Evolutionary conservation across 1,140 invertebrate species (phyloP), one percentile per base, ranked within the genome.

Genomic region (Paraescarpia echinospica): DNA sequence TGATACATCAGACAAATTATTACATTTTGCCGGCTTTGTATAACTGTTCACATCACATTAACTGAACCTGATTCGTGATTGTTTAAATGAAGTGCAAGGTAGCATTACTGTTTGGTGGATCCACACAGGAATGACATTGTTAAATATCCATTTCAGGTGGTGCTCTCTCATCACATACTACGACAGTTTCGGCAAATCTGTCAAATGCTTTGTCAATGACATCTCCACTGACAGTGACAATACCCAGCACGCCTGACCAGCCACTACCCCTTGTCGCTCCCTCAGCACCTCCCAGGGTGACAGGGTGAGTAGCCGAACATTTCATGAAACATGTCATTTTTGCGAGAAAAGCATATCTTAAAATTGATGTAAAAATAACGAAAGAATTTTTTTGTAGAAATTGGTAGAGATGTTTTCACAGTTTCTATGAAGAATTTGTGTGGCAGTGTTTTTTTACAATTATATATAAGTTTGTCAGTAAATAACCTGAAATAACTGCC

Each of bases 221-320:
- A 89, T 91, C 14, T 14, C 93, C 33, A 93, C 91, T 59, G 35
- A 41, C 27, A 35, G 92, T 51, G 92, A 92, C 14, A 93, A 93
- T 92, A 93, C 94, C 35, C 92, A 93, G 22, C 93, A 93, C 48
- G 93, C 93, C 35, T 92, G 93, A 34, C 89, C 93, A 34, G 93
- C 93, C 34, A 89, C 92, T 48, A 90, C 92, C 89, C 90, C 89
- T 51, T 88, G 18, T 92, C 34, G 91, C 93, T 90, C 92, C 91
- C 90, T 1, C 91, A 92, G 51, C 92, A 88, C 35, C 90, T 92
- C 93, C 90, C 27, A 92, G 92, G 27, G 59, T 77, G 59, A 77
- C 59, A 27, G 59, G 59, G 59, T 77, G 59, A 77, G 59, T 77
- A 18, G 0, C 59, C 59, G 22, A 12, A 51, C 18, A 51, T 51